Percentiles rank a stretch among this genome's conserved stretches.
Evolutionary conservation across 2,888 invertebrate genomes (phyloP).

Genomic region (Pandemis cinnamomeana): DNA sequence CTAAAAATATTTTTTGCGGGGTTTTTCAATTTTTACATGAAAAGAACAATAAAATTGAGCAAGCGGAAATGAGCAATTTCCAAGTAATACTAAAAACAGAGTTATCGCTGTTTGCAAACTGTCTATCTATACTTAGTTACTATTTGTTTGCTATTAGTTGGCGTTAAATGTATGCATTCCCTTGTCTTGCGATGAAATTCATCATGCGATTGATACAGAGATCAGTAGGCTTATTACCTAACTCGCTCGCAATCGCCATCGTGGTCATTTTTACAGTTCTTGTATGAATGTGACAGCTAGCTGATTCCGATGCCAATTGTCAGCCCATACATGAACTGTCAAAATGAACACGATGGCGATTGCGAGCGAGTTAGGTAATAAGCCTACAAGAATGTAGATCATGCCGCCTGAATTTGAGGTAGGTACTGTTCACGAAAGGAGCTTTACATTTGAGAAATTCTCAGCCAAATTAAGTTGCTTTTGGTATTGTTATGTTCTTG

Average conservation of each 20-base stretch:
- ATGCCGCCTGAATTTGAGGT: neutral
- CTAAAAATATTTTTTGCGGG: too few species aligned
- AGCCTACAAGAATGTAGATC: neutral
- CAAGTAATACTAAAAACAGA: slow-evolving; percentile 19
- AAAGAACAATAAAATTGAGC: too few species aligned
- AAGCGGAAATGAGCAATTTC: slow-evolving; percentile 13
- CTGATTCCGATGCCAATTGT: too few species aligned
- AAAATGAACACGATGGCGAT: too few species aligned
- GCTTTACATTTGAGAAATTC: neutral
- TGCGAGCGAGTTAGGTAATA: too few species aligned
- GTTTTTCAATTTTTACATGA: too few species aligned
- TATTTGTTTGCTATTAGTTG: slow-evolving; percentile 17
- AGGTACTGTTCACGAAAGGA: neutral
- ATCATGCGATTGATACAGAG: neutral
- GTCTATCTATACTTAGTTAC: slow-evolving; percentile 21
- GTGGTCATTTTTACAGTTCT: too few species aligned
- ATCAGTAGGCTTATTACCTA: neutral
- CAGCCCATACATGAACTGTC: too few species aligned
- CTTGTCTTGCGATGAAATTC: neutral
- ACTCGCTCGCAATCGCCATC: too few species aligned
- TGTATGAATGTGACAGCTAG: too few species aligned
- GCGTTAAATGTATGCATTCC: neutral
- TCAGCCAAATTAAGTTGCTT: neutral
- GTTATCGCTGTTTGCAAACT: slow-evolving; percentile 24
- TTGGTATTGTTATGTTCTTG: too few species aligned